Conservation (phyloP, 2,113 vertebrate genomes). For the Clinocottus analis region DNA sequence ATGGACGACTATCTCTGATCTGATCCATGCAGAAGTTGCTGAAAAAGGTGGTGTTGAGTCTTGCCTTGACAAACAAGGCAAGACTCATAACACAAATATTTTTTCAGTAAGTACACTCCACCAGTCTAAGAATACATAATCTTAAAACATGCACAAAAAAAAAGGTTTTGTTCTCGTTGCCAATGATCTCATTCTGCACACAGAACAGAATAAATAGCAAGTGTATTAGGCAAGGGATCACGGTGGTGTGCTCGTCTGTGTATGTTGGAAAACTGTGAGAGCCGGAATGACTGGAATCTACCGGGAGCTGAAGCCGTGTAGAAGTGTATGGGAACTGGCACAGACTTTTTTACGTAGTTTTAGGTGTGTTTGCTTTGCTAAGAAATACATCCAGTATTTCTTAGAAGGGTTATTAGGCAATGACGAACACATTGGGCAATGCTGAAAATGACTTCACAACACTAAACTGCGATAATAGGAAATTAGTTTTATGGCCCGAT, state of each 20-base stretch:
- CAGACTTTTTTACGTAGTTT: conserved; percentile 2
- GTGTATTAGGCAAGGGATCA: conserved; percentile 35
- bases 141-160: conserved; percentile 22
- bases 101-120: background rate
- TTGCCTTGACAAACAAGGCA: conserved; percentile 19
- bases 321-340: conserved; percentile 21
- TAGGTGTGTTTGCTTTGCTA: conserved; percentile 34
- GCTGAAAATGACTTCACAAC: background rate
- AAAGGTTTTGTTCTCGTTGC: background rate
- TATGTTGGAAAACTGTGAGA: conserved; percentile 49
- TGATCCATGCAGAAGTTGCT: conserved; percentile 20
- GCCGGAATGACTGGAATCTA: conserved; percentile 54
- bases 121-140: background rate
- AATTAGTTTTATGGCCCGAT: background rate
- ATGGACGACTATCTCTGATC: conserved; percentile 32
- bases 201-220: conserved; percentile 49
- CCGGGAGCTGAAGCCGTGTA: conserved; percentile 9
- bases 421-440: background rate
- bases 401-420: conserved; percentile 9
- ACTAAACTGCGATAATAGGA: background rate
- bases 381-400: conserved; percentile 15
- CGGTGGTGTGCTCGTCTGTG: conserved; percentile 41
- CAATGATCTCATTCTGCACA: conserved; percentile 34
- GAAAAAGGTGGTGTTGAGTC: background rate
- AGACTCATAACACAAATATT: background rate